Evolutionary conservation across 2,797 vertebrate species (phyloP).

Genomic region (Australoheros facetus): DNA sequence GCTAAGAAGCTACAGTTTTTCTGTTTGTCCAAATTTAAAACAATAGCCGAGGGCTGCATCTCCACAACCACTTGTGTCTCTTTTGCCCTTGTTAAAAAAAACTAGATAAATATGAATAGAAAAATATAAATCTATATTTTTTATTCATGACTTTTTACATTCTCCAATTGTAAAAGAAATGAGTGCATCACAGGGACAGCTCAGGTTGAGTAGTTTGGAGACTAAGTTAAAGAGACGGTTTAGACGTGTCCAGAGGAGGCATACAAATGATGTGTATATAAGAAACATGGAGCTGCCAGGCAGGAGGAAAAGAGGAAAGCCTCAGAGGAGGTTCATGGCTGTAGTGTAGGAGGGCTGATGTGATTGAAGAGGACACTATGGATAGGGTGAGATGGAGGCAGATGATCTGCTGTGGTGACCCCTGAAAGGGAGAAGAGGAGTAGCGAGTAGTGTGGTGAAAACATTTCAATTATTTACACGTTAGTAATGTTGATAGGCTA

Average conservation of each 20-base stretch:
- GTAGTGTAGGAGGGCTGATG: neutral
- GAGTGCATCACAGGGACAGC: neutral
- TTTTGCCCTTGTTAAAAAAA: too few relatives aligned
- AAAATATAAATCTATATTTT: too few relatives aligned
- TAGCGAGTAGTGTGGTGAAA: neutral
- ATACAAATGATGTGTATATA: neutral
- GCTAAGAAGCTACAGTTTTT: too few relatives aligned
- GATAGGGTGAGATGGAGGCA: neutral
- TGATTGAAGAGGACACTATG: neutral
- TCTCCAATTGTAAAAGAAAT: neutral
- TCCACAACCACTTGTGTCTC: too few relatives aligned
- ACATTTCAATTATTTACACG: neutral
- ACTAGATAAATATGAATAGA: too few relatives aligned
- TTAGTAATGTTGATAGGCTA: neutral
- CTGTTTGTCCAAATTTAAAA: too few relatives aligned
- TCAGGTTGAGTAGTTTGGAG: neutral
- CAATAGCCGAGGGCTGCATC: too few relatives aligned
- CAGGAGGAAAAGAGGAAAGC: neutral
- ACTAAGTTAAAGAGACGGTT: neutral
- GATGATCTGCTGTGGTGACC: neutral
- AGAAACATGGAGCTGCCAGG: neutral
- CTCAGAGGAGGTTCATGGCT: neutral
- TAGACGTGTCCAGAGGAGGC: neutral
- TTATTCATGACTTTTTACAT: neutral
- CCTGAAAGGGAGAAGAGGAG: neutral